These are phyloP conservation scores for Rhinophrynus dorsalis DNA, from an alignment of 2,797 vertebrate genomes.

Conservation along the genomic window DNA sequence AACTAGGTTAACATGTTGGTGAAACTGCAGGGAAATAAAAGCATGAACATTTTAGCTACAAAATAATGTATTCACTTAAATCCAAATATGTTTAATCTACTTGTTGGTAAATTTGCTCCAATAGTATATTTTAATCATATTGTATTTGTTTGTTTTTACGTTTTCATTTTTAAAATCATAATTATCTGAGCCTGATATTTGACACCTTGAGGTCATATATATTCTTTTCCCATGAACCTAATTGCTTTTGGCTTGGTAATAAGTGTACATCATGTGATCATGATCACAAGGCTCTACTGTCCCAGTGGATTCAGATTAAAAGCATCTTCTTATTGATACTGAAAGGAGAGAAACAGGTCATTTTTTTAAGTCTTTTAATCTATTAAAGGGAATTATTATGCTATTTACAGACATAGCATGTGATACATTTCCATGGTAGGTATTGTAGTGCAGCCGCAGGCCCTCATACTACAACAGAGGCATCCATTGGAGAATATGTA, in stretches of 20 bases:
- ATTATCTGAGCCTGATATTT: slow-evolving; percentile 43
- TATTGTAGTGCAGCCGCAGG: too few species aligned
- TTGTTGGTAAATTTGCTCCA: slow-evolving; percentile 50
- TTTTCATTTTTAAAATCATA: slow-evolving; percentile 46
- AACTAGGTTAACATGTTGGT: slow-evolving; percentile 99
- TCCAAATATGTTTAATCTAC: slow-evolving; percentile 51
- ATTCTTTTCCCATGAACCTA: slow-evolving; percentile 46
- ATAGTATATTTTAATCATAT: slow-evolving; percentile 41
- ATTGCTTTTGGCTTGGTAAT: slow-evolving; percentile 36
- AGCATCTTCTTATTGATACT: neutral
- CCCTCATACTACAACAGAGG: too few species aligned
- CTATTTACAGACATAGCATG: neutral
- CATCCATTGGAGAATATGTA: neutral
- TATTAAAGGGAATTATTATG: neutral
- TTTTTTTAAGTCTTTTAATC: neutral
- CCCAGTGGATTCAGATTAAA: slow-evolving; percentile 20
- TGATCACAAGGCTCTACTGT: slow-evolving; percentile 32
- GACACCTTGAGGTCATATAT: slow-evolving; percentile 50
- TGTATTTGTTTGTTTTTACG: too few species aligned
- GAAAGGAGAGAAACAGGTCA: neutral
- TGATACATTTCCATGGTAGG: too few species aligned
- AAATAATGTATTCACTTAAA: slow-evolving; percentile 55
- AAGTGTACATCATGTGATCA: slow-evolving; percentile 37
- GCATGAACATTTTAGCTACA: slow-evolving; percentile 68
- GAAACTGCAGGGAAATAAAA: slow-evolving; percentile 93